Conservation (phyloP, 1,140 invertebrate species). For the Venustaconcha ellipsiformis region DNA sequence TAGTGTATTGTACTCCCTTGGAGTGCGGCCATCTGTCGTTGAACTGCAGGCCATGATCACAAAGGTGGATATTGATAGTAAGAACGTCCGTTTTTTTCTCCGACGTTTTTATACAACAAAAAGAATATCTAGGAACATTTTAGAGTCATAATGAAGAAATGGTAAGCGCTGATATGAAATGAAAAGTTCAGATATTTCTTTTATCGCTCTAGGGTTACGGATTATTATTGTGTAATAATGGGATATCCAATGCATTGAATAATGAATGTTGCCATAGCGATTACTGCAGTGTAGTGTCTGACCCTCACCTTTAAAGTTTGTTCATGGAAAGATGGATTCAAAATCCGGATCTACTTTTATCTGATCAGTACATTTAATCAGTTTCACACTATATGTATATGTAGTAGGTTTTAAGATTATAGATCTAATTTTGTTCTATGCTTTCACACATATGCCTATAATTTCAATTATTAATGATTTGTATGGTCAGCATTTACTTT, state of each 20-base stretch:
- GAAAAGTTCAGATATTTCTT: neutral
- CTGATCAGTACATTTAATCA: too few species aligned
- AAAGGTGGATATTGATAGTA: slow-evolving; percentile 59
- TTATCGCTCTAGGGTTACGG: neutral
- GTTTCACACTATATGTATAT: too few species aligned
- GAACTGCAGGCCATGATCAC: slow-evolving; percentile 57
- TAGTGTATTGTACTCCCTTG: slow-evolving; percentile 56
- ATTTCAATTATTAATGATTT: too few species aligned
- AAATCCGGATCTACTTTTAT: neutral
- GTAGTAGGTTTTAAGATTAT: too few species aligned
- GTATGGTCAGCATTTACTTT: too few species aligned
- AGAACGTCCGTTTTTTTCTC: slow-evolving; percentile 18
- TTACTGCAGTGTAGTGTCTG: neutral
- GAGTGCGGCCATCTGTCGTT: slow-evolving; percentile 51
- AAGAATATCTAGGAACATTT: neutral
- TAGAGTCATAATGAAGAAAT: neutral
- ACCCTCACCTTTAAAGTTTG: neutral
- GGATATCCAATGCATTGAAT: neutral
- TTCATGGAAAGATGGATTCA: neutral
- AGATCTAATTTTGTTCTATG: too few species aligned
- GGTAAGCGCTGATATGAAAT: neutral
- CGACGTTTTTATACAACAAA: neutral
- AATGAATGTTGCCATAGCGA: neutral
- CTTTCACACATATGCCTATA: too few species aligned
- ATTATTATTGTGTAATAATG: neutral